Base-by-base conservation (phyloP, 2,113 vertebrate species). In the Hassar affinis region DNA sequence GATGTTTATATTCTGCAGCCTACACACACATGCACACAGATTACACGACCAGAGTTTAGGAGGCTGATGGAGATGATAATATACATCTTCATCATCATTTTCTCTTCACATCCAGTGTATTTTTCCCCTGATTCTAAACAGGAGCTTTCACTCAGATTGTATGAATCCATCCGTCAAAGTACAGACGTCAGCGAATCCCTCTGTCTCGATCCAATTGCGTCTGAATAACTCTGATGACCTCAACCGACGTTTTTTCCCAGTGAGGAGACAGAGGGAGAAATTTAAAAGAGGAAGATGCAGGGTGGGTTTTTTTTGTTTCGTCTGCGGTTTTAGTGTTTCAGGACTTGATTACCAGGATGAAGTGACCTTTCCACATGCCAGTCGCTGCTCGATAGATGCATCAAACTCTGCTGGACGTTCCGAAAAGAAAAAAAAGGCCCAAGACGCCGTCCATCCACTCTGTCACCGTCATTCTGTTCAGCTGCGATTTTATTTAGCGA, bases 401-500 rank as follows among this genome's bases (percentile, higher is more conserved):
- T 85, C 78, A 52, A 62, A 57, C 68, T 47, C 87, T 85, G 76
- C 83, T 81, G 85, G 35, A 81, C 59, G 4, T 56, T 79, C 35
- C 25, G 59, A 86, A 77, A 77, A 77, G 74, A 56, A 56, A 77
- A 75, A 83, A 83, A 85, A 78, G 30, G 52, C 62, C 22, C 17
- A 22, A 76, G 82, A 84, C 89, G 71, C 35, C 61, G 51, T 90
- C 88, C 75, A 87, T 79, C 92, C 88, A 87, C 79, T 92, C 86
- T n/a, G 79, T 85, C 82, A 83, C 27, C 0, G 85, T 61, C 57
- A 56, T 49, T 84, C 80, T 78, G 87, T 87, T 87, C 87, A 12
- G 9, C 78, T 88, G 88, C 72, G n/a, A 79, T 88, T 81, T 89
- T 82, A 71, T 89, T 84, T 81, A 88, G 81, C 27, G 9, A 30